These are phyloP conservation scores for Sminthurides bifidus DNA, from an alignment of 1,140 invertebrate genomes.

Conservation along the genomic window DNA sequence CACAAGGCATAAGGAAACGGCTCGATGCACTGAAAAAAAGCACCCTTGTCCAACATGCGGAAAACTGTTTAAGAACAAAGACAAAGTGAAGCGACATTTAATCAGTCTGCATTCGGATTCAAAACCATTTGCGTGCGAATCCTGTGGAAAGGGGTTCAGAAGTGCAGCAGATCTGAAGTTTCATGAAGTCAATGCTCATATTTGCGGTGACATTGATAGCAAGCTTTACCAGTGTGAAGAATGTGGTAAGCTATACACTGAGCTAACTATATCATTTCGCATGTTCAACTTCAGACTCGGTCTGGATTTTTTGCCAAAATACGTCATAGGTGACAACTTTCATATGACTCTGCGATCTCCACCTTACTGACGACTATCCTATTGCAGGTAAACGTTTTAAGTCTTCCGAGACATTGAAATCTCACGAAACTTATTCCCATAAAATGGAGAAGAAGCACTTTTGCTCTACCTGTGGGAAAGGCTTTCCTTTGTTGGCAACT, in stretches of 20 bases:
- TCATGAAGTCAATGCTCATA: conserved; percentile 14
- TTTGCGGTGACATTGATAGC: neutral
- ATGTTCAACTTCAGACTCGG: too few species aligned
- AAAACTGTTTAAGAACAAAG: conserved; percentile 5
- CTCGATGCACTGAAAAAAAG: conserved; percentile 1
- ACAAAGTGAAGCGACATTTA: conserved; percentile 7
- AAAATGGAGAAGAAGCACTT: conserved; percentile 10
- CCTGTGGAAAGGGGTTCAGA: conserved; percentile 10
- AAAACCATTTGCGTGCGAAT: neutral
- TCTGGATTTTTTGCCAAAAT: too few species aligned
- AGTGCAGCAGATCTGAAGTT: conserved; percentile 7
- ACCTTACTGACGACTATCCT: too few species aligned
- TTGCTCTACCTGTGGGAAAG: conserved; percentile 3
- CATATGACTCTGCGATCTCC: too few species aligned
- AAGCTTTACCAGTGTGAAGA: neutral
- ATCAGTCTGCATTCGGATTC: conserved; percentile 4
- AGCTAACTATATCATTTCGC: too few species aligned
- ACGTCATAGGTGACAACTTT: too few species aligned
- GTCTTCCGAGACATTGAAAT: conserved; percentile 1
- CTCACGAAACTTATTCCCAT: neutral
- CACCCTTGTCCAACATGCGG: conserved; percentile 3
- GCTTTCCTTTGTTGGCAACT: neutral
- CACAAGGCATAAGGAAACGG: conserved; percentile 1
- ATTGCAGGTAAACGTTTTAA: conserved; percentile 2
- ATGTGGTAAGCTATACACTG: conserved; percentile 3